Conservation (phyloP, 2,797 vertebrate species). For the Eutrigla gurnardus region DNA sequence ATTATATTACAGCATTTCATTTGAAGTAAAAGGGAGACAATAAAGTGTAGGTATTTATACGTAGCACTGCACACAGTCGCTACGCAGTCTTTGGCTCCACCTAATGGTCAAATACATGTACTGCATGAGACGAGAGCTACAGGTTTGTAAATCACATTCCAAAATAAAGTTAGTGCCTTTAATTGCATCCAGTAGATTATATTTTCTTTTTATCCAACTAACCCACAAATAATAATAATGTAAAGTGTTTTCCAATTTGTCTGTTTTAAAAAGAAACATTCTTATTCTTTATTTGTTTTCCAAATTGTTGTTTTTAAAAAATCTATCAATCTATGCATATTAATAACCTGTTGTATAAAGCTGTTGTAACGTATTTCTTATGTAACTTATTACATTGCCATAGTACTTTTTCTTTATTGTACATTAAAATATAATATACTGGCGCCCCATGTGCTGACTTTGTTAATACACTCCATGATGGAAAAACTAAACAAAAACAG, state of each 20-base stretch:
- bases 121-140: not conserved
- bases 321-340: too few relatives aligned
- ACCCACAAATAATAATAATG: not conserved
- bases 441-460: not conserved
- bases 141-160: slow-evolving; percentile 6
- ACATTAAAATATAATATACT: not conserved
- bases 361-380: too few relatives aligned
- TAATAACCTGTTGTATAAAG: too few relatives aligned
- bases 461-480: too few relatives aligned
- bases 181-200: not conserved
- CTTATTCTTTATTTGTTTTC: too few relatives aligned
- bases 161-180: not conserved
- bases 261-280: too few relatives aligned
- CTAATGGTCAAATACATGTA: slow-evolving; percentile 28
- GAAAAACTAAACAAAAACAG: slow-evolving; percentile 25
- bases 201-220: not conserved
- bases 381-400: too few relatives aligned
- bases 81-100: slow-evolving; percentile 46
- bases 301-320: too few relatives aligned
- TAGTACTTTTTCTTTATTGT: not conserved
- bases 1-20: not conserved
- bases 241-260: too few relatives aligned
- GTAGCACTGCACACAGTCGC: not conserved
- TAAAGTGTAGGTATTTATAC: too few relatives aligned
- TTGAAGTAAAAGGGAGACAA: not conserved